Evolutionary conservation across 2,113 vertebrate species (phyloP).

Genomic region (Gymnarchus niloticus): DNA sequence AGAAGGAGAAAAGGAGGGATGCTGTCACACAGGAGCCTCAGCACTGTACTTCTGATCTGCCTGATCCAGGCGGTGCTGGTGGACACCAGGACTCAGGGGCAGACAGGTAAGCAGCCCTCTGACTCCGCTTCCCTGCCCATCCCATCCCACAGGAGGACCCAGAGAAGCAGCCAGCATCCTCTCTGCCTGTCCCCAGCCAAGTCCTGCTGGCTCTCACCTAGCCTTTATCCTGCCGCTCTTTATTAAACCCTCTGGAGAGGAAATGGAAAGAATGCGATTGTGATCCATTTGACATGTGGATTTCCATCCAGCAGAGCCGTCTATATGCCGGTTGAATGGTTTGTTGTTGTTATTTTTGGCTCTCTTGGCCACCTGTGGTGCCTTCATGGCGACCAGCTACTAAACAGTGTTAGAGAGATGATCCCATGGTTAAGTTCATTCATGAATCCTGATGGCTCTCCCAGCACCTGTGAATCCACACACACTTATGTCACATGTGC

Average conservation of each 20-base stretch:
- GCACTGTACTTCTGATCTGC: slow-evolving; percentile 44
- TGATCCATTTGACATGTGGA: not conserved
- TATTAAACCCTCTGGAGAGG: not conserved
- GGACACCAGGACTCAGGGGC: slow-evolving; percentile 40
- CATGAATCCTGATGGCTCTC: not conserved
- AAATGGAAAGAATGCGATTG: not conserved
- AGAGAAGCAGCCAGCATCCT: not conserved
- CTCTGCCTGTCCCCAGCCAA: not conserved
- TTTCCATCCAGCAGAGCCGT: not conserved
- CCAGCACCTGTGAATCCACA: not conserved
- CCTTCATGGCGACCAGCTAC: not conserved
- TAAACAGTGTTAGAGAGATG: not conserved
- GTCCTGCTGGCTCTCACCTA: not conserved
- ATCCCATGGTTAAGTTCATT: not conserved
- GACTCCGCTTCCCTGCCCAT: not conserved
- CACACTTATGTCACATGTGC: not conserved
- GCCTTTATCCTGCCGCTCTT: not conserved
- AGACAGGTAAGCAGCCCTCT: slow-evolving; percentile 49
- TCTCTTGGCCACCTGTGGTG: not conserved
- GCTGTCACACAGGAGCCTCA: slow-evolving; percentile 40
- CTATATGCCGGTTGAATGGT: not conserved
- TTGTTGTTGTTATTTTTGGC: not conserved
- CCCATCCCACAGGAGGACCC: not conserved
- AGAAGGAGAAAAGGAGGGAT: slow-evolving; percentile 13
- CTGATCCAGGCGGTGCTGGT: slow-evolving; percentile 35